A percentile compares a stretch with the other conserved stretches of the same genome.
Conservation (phyloP, 1,140 invertebrate species). For the Dolichoris vasculosae region DNA sequence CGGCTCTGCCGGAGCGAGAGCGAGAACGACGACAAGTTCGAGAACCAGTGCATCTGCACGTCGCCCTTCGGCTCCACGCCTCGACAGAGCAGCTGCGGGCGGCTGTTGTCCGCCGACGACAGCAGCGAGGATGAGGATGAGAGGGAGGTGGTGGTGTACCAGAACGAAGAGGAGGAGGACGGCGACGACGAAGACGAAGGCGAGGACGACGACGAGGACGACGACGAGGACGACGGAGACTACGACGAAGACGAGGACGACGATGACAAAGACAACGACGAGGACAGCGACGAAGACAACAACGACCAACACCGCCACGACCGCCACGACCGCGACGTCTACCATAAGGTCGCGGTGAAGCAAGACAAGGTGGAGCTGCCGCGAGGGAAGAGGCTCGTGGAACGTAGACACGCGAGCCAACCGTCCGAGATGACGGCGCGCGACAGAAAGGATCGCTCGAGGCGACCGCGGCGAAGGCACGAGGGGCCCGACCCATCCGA, state of each 20-base stretch:
- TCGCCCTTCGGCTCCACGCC: slow-evolving; percentile 83
- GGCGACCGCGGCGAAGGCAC: slow-evolving; percentile 1
- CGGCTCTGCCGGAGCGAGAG: slow-evolving; percentile 60
- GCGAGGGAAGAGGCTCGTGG: background rate
- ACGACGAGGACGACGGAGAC: background rate
- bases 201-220: too few species aligned
- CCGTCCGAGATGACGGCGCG: background rate
- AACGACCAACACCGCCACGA: too few species aligned
- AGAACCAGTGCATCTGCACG: slow-evolving; percentile 82
- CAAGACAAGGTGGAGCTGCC: background rate
- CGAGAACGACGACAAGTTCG: slow-evolving; percentile 81
- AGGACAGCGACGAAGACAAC: background rate
- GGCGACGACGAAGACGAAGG: background rate
- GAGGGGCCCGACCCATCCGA: background rate
- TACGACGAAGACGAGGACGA: too few species aligned
- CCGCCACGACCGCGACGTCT: too few species aligned
- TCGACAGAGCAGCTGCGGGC: slow-evolving; percentile 62
- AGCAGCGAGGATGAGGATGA: background rate
- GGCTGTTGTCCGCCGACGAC: background rate
- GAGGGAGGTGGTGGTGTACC: background rate
- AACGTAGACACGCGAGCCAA: slow-evolving; percentile 39
- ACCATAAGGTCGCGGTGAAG: background rate
- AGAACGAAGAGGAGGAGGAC: slow-evolving; percentile 21
- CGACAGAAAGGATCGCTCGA: background rate
- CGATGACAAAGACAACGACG: slow-evolving; percentile 15